Percentiles rank a stretch among this genome's conserved stretches.
Conservation (phyloP, 2,113 vertebrate genomes). For the Cebidichthys violaceus region DNA sequence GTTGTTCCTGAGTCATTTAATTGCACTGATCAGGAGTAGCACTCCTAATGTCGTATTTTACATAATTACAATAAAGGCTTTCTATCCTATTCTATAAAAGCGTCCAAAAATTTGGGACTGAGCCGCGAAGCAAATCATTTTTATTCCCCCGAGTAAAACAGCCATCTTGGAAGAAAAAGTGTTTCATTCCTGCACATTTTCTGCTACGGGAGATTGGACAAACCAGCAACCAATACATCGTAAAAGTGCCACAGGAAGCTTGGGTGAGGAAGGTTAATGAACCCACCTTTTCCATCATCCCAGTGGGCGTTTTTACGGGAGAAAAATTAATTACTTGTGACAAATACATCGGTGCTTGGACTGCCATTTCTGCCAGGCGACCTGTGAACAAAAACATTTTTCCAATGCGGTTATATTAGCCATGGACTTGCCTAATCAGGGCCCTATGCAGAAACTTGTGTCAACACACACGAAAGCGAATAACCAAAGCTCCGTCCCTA, state of each 20-base stretch:
- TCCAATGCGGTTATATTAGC: conserved; percentile 72
- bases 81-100: conserved; percentile 16
- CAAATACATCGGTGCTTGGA: conserved; percentile 76
- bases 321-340: conserved; percentile 84
- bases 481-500: conserved; percentile 12
- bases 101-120: conserved; percentile 24
- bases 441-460: conserved; percentile 37
- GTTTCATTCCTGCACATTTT: conserved; percentile 65
- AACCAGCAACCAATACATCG: conserved; percentile 67
- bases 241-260: conserved; percentile 75
- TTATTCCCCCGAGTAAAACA: conserved; percentile 55
- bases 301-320: conserved; percentile 74
- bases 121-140: conserved; percentile 48
- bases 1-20: background rate
- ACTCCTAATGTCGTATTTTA: background rate
- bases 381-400: conserved; percentile 83
- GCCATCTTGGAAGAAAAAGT: conserved; percentile 60
- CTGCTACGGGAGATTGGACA: conserved; percentile 52
- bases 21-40: background rate
- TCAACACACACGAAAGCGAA: conserved; percentile 48
- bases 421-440: conserved; percentile 67
- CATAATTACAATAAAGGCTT: background rate
- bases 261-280: conserved; percentile 80
- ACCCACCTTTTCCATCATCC: conserved; percentile 80
- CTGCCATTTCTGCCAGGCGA: conserved; percentile 73